Conservation (phyloP, 2,888 invertebrate genomes). For the Gibbula magus region DNA sequence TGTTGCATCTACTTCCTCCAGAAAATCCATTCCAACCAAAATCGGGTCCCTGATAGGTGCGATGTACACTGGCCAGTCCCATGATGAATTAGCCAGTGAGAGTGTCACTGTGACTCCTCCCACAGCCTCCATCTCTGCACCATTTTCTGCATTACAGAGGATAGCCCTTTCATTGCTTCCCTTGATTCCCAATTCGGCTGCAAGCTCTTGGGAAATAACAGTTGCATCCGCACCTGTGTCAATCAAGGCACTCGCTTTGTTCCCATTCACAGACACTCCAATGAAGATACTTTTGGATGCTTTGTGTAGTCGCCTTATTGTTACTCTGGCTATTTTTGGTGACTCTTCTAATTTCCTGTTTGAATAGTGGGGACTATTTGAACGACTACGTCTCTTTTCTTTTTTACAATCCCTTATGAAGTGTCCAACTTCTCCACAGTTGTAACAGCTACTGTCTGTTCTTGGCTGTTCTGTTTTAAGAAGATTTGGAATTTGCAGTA, state of each 20-base stretch:
- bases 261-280: neutral
- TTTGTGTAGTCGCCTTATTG: neutral
- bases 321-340: neutral
- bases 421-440: neutral
- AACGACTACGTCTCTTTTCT: neutral
- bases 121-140: neutral
- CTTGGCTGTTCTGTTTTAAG: neutral
- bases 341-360: neutral
- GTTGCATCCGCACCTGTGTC: neutral
- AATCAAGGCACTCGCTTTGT: neutral
- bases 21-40: neutral
- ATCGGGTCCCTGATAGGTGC: neutral
- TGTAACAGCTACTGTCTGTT: neutral
- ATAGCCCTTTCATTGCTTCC: neutral
- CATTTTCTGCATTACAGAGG: neutral
- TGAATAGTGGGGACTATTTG: neutral
- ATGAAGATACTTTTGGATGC: neutral
- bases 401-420: neutral
- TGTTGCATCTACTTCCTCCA: neutral
- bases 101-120: neutral
- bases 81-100: neutral
- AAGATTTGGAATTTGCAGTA: neutral
- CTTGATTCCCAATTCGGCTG: neutral
- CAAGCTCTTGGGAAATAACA: neutral
- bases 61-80: neutral